A percentile compares a stretch with the other conserved stretches of the same genome.
Conservation (phyloP, 2,113 vertebrate species). For the Oostethus manadensis region DNA sequence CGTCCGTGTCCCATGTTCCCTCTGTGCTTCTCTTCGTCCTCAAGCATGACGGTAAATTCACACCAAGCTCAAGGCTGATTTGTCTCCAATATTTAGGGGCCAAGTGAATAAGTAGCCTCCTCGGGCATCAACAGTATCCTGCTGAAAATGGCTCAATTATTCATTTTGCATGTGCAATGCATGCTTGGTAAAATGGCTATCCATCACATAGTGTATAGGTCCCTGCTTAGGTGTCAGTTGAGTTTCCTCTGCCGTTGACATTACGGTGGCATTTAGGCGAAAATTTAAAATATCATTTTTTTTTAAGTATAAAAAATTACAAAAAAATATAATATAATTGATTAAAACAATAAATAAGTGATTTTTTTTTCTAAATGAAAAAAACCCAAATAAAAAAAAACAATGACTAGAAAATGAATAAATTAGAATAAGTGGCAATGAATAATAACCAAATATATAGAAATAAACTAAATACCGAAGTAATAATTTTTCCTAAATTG, state of each 20-base stretch:
- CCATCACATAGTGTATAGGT: neutral
- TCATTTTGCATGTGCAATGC: slow-evolving; percentile 4
- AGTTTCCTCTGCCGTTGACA: neutral
- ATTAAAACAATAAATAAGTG: no score
- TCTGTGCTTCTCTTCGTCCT: slow-evolving; percentile 13
- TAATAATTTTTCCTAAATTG: no score
- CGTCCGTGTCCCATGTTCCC: slow-evolving; percentile 9
- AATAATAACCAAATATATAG: no score
- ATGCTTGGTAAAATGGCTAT: neutral
- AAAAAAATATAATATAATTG: no score
- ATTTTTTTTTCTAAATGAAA: no score
- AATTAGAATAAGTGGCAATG: no score
- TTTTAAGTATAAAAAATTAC: no score
- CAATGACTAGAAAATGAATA: no score
- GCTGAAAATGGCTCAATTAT: neutral
- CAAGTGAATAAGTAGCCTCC: slow-evolving; percentile 1
- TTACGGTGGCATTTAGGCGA: no score
- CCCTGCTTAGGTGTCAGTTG: neutral
- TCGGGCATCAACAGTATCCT: slow-evolving; percentile 6
- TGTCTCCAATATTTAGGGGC: slow-evolving; percentile 6
- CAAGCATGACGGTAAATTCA: slow-evolving; percentile 16
- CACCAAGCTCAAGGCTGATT: slow-evolving; percentile 9
- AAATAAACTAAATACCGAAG: no score
- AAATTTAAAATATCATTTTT: no score
- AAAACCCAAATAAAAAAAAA: no score